Conservation (phyloP, 2,797 vertebrate genomes). For the Nothura maculosa region DNA sequence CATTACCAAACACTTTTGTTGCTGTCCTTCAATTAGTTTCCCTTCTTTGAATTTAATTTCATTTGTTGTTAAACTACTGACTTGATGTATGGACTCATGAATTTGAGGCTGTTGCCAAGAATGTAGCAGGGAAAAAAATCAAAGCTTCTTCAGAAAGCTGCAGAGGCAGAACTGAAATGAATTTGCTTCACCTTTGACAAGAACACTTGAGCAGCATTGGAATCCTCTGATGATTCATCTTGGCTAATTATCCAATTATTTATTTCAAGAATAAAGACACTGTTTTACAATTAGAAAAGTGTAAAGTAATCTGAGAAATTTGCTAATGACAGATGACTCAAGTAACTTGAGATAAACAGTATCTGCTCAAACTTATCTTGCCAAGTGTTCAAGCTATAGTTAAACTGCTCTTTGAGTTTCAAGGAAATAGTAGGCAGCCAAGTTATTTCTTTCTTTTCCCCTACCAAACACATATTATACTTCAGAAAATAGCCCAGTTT, state of each 20-base stretch:
- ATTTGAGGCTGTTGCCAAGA: slow-evolving; percentile 81
- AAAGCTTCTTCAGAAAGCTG: slow-evolving; percentile 78
- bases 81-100: slow-evolving; percentile 84
- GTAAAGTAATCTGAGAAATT: slow-evolving; percentile 81
- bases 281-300: slow-evolving; percentile 76
- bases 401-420: slow-evolving; percentile 29
- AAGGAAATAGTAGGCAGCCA: not conserved
- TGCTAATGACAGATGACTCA: slow-evolving; percentile 72
- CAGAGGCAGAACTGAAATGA: slow-evolving; percentile 79
- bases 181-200: slow-evolving; percentile 86
- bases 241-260: slow-evolving; percentile 87
- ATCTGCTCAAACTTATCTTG: slow-evolving; percentile 66
- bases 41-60: slow-evolving; percentile 87
- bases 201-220: slow-evolving; percentile 80
- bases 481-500: slow-evolving; percentile 66
- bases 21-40: slow-evolving; percentile 86
- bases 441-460: slow-evolving; percentile 61
- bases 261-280: slow-evolving; percentile 83
- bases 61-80: slow-evolving; percentile 85
- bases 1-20: slow-evolving; percentile 83
- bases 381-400: slow-evolving; percentile 10
- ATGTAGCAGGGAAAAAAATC: slow-evolving; percentile 71
- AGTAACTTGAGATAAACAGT: slow-evolving; percentile 75
- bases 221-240: slow-evolving; percentile 84
- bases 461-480: slow-evolving; percentile 36